phyloP scores from a whole-genome alignment of 2,113 vertebrate species.

The Chrysochloris asiatica region DNA sequence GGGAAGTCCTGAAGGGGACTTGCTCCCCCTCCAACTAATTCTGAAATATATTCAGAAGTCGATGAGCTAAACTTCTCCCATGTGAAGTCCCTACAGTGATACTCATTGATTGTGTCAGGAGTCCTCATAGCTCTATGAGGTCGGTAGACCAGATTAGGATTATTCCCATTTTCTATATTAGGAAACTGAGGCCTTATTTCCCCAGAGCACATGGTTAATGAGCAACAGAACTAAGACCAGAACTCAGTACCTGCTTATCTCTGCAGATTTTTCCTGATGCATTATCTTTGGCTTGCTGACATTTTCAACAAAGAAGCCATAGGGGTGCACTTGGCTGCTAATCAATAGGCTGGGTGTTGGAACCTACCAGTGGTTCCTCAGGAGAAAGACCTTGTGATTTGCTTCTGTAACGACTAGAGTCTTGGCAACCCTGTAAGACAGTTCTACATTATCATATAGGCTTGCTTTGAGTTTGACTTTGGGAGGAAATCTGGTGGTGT shows the following conservation, averaged over 20 bases:
- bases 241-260: neutral
- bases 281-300: constrained; percentile 39
- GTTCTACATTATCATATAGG: neutral
- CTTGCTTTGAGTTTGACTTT: neutral
- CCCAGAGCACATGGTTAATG: neutral
- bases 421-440: neutral
- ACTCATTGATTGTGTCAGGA: fast-evolving
- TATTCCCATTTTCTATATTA: neutral
- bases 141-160: neutral
- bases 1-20: neutral
- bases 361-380: no score
- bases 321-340: neutral
- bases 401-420: neutral
- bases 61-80: neutral
- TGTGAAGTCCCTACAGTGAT: neutral
- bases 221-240: neutral
- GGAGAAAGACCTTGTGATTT: neutral
- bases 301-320: constrained; percentile 27
- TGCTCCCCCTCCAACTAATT: neutral
- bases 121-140: neutral
- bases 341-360: neutral
- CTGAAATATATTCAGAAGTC: neutral
- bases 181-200: neutral
- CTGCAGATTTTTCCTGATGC: neutral
- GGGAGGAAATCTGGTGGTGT: neutral